phyloP scores from a whole-genome alignment of 1,140 invertebrate genomes.

The Periplaneta americana region DNA sequence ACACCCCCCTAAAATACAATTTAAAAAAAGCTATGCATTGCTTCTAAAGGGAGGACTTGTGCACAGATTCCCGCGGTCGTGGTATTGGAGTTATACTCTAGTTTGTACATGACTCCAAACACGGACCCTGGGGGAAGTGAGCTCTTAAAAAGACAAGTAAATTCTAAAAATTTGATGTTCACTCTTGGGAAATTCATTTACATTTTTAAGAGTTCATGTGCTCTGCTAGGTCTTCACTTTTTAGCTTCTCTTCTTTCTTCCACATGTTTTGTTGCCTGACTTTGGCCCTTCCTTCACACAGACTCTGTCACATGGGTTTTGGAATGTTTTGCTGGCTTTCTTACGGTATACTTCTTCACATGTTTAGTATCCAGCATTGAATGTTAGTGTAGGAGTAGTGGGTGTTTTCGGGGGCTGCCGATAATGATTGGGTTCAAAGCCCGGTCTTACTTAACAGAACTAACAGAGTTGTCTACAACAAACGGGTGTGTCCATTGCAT shows the following conservation, averaged over 20 bases:
- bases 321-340: not conserved
- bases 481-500: no score
- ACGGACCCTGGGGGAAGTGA: not conserved
- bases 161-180: no score
- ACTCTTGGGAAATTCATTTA: not conserved
- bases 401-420: no score
- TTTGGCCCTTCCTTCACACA: not conserved
- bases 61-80: no score
- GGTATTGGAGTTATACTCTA: no score
- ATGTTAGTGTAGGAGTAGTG: not conserved
- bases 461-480: no score
- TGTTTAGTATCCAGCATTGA: no score
- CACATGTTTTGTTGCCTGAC: not conserved
- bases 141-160: no score
- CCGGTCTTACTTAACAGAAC: no score
- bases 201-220: not conserved
- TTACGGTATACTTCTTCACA: not conserved
- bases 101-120: no score
- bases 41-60: not conserved
- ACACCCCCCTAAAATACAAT: not conserved
- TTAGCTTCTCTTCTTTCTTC: not conserved
- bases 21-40: not conserved
- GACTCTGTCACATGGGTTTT: not conserved
- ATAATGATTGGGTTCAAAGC: no score
- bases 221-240: not conserved